Evolutionary conservation across 2,888 invertebrate species (phyloP).

Genomic region (Mimachlamys varia): DNA sequence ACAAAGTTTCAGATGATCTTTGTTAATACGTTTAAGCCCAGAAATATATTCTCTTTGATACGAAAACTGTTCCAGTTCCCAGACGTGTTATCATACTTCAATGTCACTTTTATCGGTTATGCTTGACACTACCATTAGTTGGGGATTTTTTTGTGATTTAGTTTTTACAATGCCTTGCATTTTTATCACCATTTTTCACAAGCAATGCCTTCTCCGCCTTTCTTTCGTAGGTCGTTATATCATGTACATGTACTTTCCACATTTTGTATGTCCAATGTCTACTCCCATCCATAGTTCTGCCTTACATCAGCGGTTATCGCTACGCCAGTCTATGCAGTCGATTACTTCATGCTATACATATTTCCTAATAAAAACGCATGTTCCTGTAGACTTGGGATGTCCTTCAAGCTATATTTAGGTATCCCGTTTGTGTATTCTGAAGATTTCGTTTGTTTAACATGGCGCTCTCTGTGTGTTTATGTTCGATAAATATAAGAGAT

Average conservation of each 20-base stretch:
- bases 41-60: not conserved
- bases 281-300: too few species aligned
- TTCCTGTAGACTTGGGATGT: not conserved
- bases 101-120: not conserved
- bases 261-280: too few species aligned
- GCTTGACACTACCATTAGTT: not conserved
- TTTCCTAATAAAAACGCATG: too few species aligned
- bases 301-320: too few species aligned
- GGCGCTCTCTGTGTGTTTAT: not conserved
- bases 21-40: not conserved
- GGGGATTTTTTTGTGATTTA: too few species aligned
- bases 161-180: too few species aligned
- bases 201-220: too few species aligned
- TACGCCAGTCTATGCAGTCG: too few species aligned
- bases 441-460: conserved; percentile 13
- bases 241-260: too few species aligned
- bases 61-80: not conserved
- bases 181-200: too few species aligned
- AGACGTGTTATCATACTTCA: not conserved
- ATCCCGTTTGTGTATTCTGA: not conserved
- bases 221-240: too few species aligned
- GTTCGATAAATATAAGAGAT: not conserved
- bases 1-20: not conserved
- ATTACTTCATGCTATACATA: too few species aligned
- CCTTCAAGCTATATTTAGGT: not conserved